Conservation (phyloP, 2,113 vertebrate species). For the Malurus alboscapulatus region DNA sequence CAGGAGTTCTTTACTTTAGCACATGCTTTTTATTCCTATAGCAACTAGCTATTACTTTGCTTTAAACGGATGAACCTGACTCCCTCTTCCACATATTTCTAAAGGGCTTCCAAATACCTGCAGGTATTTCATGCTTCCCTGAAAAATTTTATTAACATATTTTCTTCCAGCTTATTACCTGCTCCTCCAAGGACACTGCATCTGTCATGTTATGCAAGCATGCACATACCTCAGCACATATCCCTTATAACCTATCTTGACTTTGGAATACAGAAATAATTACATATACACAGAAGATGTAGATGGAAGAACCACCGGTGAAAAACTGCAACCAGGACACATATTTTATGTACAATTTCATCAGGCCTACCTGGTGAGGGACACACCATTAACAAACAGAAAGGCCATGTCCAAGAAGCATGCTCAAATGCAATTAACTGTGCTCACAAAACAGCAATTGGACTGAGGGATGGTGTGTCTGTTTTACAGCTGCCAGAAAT, state of each 20-base stretch:
- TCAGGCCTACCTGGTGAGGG: not conserved
- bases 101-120: not conserved
- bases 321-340: not conserved
- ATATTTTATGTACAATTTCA: not conserved
- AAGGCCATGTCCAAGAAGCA: not conserved
- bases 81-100: not conserved
- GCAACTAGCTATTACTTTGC: not conserved
- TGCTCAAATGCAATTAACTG: not conserved
- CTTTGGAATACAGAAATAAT: not conserved
- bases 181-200: not conserved
- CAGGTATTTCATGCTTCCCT: not conserved
- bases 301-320: rapidly evolving
- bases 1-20: not conserved
- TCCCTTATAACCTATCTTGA: not conserved
- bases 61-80: not conserved
- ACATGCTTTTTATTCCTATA: not conserved
- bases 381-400: not conserved
- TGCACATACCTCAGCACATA: not conserved
- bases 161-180: not conserved
- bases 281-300: not conserved
- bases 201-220: not conserved
- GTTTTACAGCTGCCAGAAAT: not conserved
- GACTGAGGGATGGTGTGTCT: not conserved
- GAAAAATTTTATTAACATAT: not conserved
- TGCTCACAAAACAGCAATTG: not conserved